Conservation (phyloP, 2,113 vertebrate genomes). For the Sarotherodon lohbergeri region DNA sequence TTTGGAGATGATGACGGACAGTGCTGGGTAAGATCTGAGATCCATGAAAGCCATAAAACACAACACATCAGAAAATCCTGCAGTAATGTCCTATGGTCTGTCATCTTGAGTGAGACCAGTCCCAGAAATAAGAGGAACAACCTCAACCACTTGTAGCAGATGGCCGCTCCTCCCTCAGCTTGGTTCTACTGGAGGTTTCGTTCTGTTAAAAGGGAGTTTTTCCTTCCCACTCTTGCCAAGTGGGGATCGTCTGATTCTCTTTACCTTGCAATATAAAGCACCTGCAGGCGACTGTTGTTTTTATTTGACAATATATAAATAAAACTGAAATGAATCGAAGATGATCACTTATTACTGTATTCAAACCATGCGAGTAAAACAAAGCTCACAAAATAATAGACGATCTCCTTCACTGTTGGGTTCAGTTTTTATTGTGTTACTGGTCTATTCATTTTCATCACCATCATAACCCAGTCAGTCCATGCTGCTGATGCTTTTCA, state of each 20-base stretch:
- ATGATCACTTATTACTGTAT: neutral
- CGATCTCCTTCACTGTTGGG: rapidly evolving
- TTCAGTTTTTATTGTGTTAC: neutral
- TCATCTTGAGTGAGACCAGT: neutral
- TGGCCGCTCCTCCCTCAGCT: rapidly evolving
- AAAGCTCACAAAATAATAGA: neutral
- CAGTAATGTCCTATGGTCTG: neutral
- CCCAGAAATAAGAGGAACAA: neutral
- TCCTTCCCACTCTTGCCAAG: neutral
- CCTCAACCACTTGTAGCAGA: neutral
- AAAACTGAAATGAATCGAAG: rapidly evolving
- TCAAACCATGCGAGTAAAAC: neutral
- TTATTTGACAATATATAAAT: neutral
- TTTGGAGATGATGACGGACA: rapidly evolving
- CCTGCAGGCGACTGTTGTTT: rapidly evolving
- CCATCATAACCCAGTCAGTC: neutral
- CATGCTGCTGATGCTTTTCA: neutral
- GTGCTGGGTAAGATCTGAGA: neutral
- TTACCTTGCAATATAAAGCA: neutral
- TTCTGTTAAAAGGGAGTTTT: neutral
- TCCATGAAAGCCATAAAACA: neutral
- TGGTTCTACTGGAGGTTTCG: neutral
- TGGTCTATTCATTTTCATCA: neutral
- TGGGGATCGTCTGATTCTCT: rapidly evolving
- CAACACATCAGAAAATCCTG: neutral